phyloP scores from a whole-genome alignment of 2,797 vertebrate genomes.

The Crotalus adamanteus region DNA sequence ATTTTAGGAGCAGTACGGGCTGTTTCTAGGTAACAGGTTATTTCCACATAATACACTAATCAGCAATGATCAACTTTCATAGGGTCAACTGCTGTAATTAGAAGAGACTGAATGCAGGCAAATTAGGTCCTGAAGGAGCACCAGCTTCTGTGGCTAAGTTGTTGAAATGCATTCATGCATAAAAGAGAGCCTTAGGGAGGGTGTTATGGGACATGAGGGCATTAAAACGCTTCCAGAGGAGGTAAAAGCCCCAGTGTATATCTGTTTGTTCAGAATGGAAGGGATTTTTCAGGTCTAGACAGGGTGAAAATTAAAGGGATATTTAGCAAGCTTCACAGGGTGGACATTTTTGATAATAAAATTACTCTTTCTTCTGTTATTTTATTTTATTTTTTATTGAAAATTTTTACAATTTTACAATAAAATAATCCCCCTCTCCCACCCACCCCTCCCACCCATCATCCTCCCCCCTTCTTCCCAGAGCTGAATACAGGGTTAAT shows the following conservation, averaged over 20 bases:
- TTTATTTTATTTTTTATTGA: no score
- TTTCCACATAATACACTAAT: constrained; percentile 44
- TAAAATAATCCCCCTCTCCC: no score
- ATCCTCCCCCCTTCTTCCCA: no score
- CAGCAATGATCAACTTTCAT: constrained; percentile 54
- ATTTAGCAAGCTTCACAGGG: background rate
- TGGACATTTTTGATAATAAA: background rate
- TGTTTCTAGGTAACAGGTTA: constrained; percentile 19
- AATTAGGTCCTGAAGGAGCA: constrained; percentile 41
- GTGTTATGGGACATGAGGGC: background rate
- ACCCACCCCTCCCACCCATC: no score
- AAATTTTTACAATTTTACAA: no score
- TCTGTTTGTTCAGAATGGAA: background rate
- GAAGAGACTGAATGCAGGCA: constrained; percentile 42
- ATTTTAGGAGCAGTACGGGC: constrained; percentile 22
- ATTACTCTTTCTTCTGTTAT: background rate
- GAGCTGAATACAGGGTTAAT: no score
- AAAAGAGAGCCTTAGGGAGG: background rate
- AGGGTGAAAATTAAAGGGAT: background rate
- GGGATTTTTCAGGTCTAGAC: constrained; percentile 12
- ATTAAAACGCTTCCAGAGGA: background rate
- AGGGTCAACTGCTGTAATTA: constrained; percentile 52
- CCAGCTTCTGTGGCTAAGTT: background rate
- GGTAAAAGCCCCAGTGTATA: background rate
- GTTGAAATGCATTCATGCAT: background rate